phyloP scores from a whole-genome alignment of 2,888 invertebrate species.

The Mythimna impura region DNA sequence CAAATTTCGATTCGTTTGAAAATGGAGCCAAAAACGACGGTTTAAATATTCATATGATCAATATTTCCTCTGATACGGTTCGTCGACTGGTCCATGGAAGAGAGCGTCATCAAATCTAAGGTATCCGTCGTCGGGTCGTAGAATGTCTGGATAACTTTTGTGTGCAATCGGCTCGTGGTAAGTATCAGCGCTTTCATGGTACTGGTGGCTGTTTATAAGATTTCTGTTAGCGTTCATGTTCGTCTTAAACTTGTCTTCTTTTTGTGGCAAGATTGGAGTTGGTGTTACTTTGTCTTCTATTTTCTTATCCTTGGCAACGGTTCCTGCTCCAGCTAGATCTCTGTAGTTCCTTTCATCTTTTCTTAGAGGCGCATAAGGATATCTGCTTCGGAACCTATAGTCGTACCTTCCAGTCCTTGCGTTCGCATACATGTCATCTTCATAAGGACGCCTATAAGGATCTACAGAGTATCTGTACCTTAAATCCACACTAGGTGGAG shows the following conservation, averaged over 20 bases:
- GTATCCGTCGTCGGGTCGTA: constrained; percentile 82
- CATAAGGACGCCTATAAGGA: constrained; percentile 82
- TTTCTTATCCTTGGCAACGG: constrained; percentile 83
- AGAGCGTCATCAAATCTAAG: constrained; percentile 85
- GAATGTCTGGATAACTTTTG: constrained; percentile 81
- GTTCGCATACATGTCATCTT: constrained; percentile 82
- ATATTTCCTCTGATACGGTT: constrained; percentile 87
- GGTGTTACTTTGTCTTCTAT: constrained; percentile 86
- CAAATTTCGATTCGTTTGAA: constrained; percentile 61
- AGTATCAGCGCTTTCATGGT: constrained; percentile 79
- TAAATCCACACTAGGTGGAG: constrained; percentile 90
- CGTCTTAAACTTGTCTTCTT: constrained; percentile 79
- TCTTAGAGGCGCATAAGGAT: constrained; percentile 84
- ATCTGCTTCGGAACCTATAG: constrained; percentile 84
- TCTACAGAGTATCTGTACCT: constrained; percentile 88
- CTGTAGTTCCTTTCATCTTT: constrained; percentile 87
- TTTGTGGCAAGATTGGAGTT: constrained; percentile 84
- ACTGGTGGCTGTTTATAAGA: constrained; percentile 86
- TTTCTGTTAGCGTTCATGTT: constrained; percentile 76
- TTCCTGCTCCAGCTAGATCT: constrained; percentile 83
- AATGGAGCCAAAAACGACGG: constrained; percentile 70
- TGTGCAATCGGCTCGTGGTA: constrained; percentile 80
- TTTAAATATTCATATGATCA: constrained; percentile 61
- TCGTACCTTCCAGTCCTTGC: constrained; percentile 85
- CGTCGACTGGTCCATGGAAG: constrained; percentile 84